Evolutionary conservation across 2,888 invertebrate species (phyloP), one percentile per base, ranked within the genome.

Genomic region (Drosophila anomalata): DNA sequence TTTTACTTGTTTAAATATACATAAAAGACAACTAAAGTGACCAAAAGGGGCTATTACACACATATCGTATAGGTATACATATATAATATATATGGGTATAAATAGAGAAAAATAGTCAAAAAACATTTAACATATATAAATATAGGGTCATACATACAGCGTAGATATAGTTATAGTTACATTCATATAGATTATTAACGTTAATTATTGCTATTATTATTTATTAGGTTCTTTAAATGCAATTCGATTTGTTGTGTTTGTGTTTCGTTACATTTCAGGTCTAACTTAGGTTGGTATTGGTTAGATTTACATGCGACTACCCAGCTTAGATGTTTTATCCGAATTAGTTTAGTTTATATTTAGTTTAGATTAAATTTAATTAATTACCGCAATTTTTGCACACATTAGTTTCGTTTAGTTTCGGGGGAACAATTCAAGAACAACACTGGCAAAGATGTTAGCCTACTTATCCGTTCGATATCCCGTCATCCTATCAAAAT

Each of bases 221-320:
- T 65, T 62, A 52, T 42, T 79, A 85, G 74, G 76, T 82, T 78
- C 73, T 62, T 82, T 78, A 88, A 87, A 88, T 88, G 88, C 88
- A 81, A 70, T 80, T 76, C 74, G 57, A 69, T 72, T 79, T 80
- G 74, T 62, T 73, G 76, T 71, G 63, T 67, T 71, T 59, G 65
- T 63, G 65, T 73, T 60, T 57, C 41, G 60, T 69, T 71, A 68
- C 60, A 67, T 68, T 84, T 83, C 85, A 83, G 78, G 77, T 57
- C 82, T 83, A 83, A 78, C 82, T 83, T 83, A 83, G 70, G 52
- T 73, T 73, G 75, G 54, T 88, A 75, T 76, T 74, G 77, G 79
- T 78, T 84, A 84, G 90, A 91, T 91, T 91, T 91, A 91, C 91
- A 91, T 91, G 91, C 91, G 91, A 91, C 91, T 91, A 91, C 91